phyloP scores from a whole-genome alignment of 2,797 vertebrate genomes.

The Anas acuta region DNA sequence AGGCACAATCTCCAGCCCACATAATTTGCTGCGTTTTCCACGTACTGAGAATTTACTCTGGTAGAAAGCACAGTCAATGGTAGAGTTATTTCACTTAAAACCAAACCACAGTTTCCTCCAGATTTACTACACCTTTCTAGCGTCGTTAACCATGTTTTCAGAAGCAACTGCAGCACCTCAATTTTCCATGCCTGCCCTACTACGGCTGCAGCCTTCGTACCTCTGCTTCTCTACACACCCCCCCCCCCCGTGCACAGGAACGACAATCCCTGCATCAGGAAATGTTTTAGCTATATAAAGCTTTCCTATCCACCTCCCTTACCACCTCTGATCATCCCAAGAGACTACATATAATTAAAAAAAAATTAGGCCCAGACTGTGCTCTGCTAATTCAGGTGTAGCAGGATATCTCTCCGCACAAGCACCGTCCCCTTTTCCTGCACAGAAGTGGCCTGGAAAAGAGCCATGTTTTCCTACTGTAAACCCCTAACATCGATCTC shows the following conservation, averaged over 20 bases:
- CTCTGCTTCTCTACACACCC: neutral
- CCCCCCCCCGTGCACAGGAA: neutral
- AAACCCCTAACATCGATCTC: neutral
- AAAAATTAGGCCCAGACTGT: neutral
- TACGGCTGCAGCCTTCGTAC: neutral
- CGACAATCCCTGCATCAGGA: neutral
- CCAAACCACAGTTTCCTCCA: conserved; percentile 53
- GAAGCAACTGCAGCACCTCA: neutral
- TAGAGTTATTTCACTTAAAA: neutral
- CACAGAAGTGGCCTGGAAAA: neutral
- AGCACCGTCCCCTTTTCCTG: neutral
- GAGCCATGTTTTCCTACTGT: neutral
- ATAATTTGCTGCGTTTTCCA: neutral
- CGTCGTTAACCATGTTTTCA: conserved; percentile 6
- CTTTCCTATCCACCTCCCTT: neutral
- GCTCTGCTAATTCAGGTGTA: neutral
- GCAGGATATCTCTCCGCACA: neutral
- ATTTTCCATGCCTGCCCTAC: neutral
- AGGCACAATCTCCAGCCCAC: neutral
- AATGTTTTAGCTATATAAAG: neutral
- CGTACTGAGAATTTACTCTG: neutral
- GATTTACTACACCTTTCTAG: conserved; percentile 19
- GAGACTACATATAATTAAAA: neutral
- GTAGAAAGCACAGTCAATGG: neutral
- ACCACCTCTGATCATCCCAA: neutral